Conservation (phyloP, 2,797 vertebrate species). For the Sitta carolinensis region DNA sequence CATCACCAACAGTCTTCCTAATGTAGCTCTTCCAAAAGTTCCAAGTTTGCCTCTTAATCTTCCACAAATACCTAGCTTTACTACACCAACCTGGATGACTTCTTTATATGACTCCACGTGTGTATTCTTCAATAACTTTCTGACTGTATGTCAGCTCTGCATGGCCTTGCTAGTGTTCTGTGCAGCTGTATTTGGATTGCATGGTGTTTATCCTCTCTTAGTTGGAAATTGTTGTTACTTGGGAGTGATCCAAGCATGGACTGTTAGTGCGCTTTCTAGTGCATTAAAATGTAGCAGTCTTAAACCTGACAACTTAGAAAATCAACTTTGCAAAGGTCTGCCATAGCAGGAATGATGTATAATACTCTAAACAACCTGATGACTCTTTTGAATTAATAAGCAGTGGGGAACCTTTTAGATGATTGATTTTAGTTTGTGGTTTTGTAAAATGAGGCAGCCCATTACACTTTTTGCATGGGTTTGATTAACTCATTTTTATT, state of each 20-base stretch:
- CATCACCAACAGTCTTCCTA: conserved; percentile 95
- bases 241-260: conserved; percentile 72
- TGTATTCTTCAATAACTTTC: conserved; percentile 84
- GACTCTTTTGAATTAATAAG: background rate
- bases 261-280: conserved; percentile 36
- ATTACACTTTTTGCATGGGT: conserved; percentile 34
- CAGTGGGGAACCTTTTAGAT: background rate
- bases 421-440: background rate
- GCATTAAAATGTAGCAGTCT: conserved; percentile 28
- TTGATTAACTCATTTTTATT: background rate
- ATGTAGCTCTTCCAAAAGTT: conserved; percentile 95
- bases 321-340: conserved; percentile 18
- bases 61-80: conserved; percentile 95
- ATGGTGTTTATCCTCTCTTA: conserved; percentile 72
- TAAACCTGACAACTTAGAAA: conserved; percentile 18
- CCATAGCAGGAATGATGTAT: conserved; percentile 2
- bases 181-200: conserved; percentile 74
- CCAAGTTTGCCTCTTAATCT: conserved; percentile 93
- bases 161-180: conserved; percentile 78
- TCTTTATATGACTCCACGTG: conserved; percentile 95
- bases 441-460: background rate
- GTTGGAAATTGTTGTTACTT: conserved; percentile 52
- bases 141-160: conserved; percentile 79
- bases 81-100: conserved; percentile 93
- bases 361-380: conserved; percentile 3